Evolutionary conservation across 2,113 vertebrate species (phyloP).

Genomic region (Malurus alboscapulatus): DNA sequence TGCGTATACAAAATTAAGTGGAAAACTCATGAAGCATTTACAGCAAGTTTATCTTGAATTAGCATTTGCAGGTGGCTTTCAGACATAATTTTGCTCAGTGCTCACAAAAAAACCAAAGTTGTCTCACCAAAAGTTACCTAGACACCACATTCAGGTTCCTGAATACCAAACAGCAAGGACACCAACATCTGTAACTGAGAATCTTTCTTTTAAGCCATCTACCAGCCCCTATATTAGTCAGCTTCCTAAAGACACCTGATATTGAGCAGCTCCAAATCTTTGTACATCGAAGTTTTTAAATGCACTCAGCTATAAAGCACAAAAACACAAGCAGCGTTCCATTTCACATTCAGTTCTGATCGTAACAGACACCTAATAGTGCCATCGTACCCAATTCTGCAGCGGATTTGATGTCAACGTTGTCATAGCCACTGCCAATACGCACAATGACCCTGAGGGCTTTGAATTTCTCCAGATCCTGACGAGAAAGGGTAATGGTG

Average conservation of each 20-base stretch:
- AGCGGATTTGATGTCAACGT: conserved; percentile 88
- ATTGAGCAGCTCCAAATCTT: neutral
- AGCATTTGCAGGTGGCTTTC: neutral
- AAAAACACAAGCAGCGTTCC: neutral
- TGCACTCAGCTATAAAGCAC: neutral
- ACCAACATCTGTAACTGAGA: neutral
- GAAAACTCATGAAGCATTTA: neutral
- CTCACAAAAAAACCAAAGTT: neutral
- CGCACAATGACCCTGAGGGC: conserved; percentile 87
- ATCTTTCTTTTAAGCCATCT: neutral
- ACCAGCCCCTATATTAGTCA: neutral
- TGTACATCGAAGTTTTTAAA: neutral
- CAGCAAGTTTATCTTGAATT: neutral
- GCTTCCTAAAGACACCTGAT: neutral
- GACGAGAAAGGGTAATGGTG: conserved; percentile 88
- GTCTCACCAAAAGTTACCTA: neutral
- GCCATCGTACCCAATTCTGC: conserved; percentile 84
- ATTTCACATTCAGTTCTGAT: neutral
- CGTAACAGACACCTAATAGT: neutral
- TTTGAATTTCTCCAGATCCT: conserved; percentile 91
- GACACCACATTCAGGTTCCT: neutral
- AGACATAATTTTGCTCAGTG: neutral
- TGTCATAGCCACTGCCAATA: conserved; percentile 89
- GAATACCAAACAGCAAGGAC: neutral
- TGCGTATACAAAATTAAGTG: neutral